Evolutionary conservation across 2,797 vertebrate species (phyloP), one percentile per base, ranked within the genome.

Genomic region (Choloepus didactylus): DNA sequence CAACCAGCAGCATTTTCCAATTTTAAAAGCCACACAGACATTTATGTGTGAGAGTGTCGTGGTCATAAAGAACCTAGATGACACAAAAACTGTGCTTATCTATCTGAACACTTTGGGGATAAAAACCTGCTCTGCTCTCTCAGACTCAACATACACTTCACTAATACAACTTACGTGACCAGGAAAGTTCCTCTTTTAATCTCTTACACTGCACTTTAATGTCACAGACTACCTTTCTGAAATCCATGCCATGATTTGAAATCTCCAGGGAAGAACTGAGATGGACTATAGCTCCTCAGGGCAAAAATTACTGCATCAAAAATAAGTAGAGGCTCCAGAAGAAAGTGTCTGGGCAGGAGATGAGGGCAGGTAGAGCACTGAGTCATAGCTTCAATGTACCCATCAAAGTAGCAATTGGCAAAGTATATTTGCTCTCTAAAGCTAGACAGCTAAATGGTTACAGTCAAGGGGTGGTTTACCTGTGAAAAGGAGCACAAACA

Each of bases 21-120:
- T 62, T 84, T 41, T 81, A 72, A 94, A 38, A 93, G 89, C 76
- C 27, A 81, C 18, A 31, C n/a, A 83, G 66, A 82, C 4, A 81
- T n/a, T 59, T 92, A 72, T 94, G n/a, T 72, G 9, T 44, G 76
- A 80, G 29, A 44, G 0, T 88, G 2, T 16, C 85, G 16, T 88
- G 60, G 11, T 35, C 21, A 54, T 51, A 77, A 66, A 29, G 81
- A 62, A 88, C 41, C 23, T 67, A 92, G 77, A 64, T 60, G 60
- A 29, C 18, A 35, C 9, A 83, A 95, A 93, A 70, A 10, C 1
- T 62, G 14, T 72, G 44, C 19, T 95, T 56, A 80, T 69, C 49
- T 51, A 1, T 6, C 25, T 84, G 25, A 95, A 79, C 49, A 75
- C 7, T 35, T 70, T 21, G 25, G 44, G 21, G n/a, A 67, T 49